Conservation (phyloP, 1,140 invertebrate species). For the Trialeurodes vaporariorum region DNA sequence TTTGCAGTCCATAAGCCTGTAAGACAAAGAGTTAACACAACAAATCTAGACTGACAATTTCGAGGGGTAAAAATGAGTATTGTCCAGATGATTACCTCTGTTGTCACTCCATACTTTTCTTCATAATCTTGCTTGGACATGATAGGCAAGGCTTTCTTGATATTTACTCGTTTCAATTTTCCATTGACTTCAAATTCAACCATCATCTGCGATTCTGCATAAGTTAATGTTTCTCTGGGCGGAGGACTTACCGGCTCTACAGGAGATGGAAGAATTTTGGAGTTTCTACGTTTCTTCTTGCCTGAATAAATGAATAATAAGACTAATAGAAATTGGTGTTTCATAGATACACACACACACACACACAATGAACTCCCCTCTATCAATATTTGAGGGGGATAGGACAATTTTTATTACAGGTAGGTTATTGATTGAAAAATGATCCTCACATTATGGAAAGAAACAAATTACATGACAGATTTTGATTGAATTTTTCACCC, state of each 20-base stretch:
- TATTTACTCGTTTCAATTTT: conserved; percentile 44
- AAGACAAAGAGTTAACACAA: conserved; percentile 5
- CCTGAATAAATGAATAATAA: background rate
- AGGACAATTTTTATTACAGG: background rate
- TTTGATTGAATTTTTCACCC: background rate
- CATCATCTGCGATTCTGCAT: conserved; percentile 65
- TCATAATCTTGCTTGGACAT: conserved; percentile 50
- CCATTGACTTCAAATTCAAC: conserved; percentile 77
- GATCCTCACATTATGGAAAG: background rate
- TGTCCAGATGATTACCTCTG: conserved; percentile 5
- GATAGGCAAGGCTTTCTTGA: conserved; percentile 47
- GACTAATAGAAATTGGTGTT: background rate
- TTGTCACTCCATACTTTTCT: conserved; percentile 23
- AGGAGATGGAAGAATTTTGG: conserved; percentile 10
- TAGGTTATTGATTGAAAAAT: background rate
- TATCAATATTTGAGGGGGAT: background rate
- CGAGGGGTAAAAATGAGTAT: conserved; percentile 8
- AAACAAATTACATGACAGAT: background rate
- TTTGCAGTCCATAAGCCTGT: conserved; percentile 8
- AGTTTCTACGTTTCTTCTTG: background rate
- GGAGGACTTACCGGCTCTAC: conserved; percentile 22
- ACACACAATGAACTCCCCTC: too few relatives aligned
- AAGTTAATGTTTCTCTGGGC: conserved; percentile 50
- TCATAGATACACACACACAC: too few relatives aligned
- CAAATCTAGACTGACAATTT: conserved; percentile 7